These are phyloP conservation scores for Wasmannia auropunctata DNA, from an alignment of 1,140 invertebrate genomes.

Conservation along the genomic window DNA sequence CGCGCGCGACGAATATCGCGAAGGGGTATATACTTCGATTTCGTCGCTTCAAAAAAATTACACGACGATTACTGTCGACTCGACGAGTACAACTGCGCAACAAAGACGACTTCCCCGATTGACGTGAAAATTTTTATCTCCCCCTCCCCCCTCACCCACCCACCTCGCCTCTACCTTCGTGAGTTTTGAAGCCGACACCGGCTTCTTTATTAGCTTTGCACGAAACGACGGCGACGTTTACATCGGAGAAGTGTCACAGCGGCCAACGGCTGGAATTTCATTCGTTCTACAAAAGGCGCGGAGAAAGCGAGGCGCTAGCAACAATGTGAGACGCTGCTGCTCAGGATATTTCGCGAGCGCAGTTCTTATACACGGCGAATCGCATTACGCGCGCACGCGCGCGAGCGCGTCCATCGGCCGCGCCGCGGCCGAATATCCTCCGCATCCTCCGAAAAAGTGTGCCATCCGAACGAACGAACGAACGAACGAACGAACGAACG, in stretches of 20 bases:
- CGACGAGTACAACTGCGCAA: background rate
- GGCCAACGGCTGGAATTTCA: conserved; percentile 48
- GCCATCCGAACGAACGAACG: conserved; percentile 13
- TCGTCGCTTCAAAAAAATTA: background rate
- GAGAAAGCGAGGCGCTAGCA: conserved; percentile 52
- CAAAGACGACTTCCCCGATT: too few species aligned
- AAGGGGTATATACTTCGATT: background rate
- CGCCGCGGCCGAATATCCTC: too few species aligned
- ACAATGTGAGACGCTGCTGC: conserved; percentile 50
- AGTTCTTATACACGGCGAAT: background rate
- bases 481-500: too few species aligned
- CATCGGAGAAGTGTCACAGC: conserved; percentile 42
- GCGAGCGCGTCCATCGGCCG: conserved; percentile 15
- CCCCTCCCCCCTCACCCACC: too few species aligned
- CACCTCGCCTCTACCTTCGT: background rate
- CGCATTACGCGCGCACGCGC: conserved; percentile 16
- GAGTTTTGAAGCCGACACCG: background rate
- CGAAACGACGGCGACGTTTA: conserved; percentile 6
- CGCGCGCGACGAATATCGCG: background rate
- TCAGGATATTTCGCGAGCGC: conserved; percentile 50
- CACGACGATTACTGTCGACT: too few species aligned
- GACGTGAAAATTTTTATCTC: background rate
- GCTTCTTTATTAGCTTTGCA: background rate
- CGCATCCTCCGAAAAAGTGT: conserved; percentile 44
- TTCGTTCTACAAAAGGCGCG: conserved; percentile 60